Conservation (phyloP, 2,113 vertebrate genomes). For the Ciconia boyciana region DNA sequence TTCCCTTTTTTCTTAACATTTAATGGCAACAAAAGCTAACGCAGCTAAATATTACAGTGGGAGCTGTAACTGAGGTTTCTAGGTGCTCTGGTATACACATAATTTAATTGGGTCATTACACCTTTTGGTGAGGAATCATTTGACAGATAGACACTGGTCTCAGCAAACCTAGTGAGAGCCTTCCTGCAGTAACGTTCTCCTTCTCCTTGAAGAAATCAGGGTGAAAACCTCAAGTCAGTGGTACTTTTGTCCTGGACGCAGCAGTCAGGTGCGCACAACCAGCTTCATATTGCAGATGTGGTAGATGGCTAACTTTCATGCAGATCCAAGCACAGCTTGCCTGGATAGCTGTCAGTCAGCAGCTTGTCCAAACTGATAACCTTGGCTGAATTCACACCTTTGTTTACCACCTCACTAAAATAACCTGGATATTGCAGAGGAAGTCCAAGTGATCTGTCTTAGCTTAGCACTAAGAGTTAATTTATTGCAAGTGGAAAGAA, state of each 20-base stretch:
- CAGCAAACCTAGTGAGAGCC: background rate
- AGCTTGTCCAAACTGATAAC: background rate
- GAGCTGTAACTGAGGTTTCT: background rate
- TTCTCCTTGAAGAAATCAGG: background rate
- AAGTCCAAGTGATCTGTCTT: background rate
- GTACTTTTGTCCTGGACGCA: background rate
- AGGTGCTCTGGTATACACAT: background rate
- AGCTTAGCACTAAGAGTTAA: background rate
- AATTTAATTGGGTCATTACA: background rate
- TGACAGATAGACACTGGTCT: background rate
- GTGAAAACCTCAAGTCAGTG: background rate
- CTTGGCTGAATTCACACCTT: background rate
- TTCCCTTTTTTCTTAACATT: background rate
- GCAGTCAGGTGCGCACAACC: background rate
- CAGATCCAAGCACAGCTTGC: background rate
- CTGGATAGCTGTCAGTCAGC: background rate
- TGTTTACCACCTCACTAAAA: background rate
- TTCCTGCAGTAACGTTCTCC: background rate
- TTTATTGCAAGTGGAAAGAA: background rate
- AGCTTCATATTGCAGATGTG: background rate
- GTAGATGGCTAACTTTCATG: background rate
- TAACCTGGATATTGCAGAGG: background rate
- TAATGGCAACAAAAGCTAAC: background rate
- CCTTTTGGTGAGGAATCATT: background rate
- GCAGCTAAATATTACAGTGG: background rate